Base-by-base conservation (phyloP, 2,797 vertebrate species). In the Perodicticus potto region DNA sequence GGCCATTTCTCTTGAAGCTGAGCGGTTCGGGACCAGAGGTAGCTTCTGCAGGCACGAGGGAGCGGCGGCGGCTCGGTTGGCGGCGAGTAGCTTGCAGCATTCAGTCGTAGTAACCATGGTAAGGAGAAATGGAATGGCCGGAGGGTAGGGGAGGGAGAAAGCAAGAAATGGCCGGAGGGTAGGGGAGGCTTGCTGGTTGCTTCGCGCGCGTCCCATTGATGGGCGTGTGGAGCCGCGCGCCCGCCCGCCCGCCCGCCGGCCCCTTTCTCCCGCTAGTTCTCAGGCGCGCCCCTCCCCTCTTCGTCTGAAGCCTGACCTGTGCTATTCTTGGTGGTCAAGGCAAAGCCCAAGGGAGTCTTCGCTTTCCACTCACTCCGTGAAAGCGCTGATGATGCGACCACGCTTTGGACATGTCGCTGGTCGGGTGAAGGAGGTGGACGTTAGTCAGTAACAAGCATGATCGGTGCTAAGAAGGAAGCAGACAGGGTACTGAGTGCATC, bases 21-120 rank as follows among this genome's bases (percentile, higher is more conserved):
- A 0, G 81, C 1, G 61, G 9, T 3, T 19, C 2, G 0, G 23
- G 0, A 0, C 11, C 0, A 3, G 5, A 1, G 0, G 29, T 11
- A 1, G 69, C 7, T 27, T 0, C 76, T 92, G 11, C 37, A 7
- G 43, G 43, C 63, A 32, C 86, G 34, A 84, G 95, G 73, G 32
- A 22, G 61, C 1, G 17, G 22, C n/a, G 3, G 45, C 45, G 32
- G 82, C 78, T 32, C 85, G 23, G n/a, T 94, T 34, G 55, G 88
- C 34, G 82, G 83, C 59, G 19, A 37, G 72, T 5, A 13, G 34
- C 37, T 40, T 61, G 61, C 61, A 70, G 81, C 72, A 1, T 88
- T 91, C 76, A 49, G 69, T 65, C 4, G 83, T 43, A 27, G 88
- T 89, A 95, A 96, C 95, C 73, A 98, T 98, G 98, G 98, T 98